Base-by-base conservation (phyloP, 2,113 vertebrate genomes). In the Sylvicapra grimmia region DNA sequence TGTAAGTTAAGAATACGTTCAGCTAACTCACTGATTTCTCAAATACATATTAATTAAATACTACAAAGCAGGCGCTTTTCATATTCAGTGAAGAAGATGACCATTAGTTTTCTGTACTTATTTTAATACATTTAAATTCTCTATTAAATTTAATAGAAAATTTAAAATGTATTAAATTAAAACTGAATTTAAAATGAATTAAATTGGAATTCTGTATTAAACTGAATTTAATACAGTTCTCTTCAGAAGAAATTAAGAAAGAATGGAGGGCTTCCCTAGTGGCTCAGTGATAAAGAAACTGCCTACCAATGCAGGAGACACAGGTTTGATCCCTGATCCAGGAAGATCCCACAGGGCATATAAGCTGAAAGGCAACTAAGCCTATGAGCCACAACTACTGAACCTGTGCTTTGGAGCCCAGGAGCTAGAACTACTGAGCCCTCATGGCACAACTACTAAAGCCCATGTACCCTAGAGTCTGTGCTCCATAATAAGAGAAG, bases 11-110 rank as follows among this genome's bases (percentile, higher is more conserved):
- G 36, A 63, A 29, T 53, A 31, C 53, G 83, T 40, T 68, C 29
- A 68, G 23, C 53, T 23, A 80, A 44, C 19, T 80, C 25, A 89
- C 8, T 89, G 10, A 79, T 33, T 86, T 91, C 36, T 68, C 56
- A 75, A 77, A 61, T 89, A 51, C 36, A 85, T 86, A 75, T 16
- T 31, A 79, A 61, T 54, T 63, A 72, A 94, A 47, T 47, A 40
- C 23, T 53, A n/a, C 10, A 86, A 40, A 25, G 68, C 8, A 59
- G 21, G 25, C 5, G 40, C 40, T 47, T 58, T 44, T 93, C 56
- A 33, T 2, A 93, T 63, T 75, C 23, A 58, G 54, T 36, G 6
- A 86, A 36, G 6, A 63, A 27, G 21, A 94, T 10, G 11, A 93
- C 33, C 59, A 59, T 44, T 54, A 13, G 8, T 53, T 68, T 91